Percentiles rank a stretch among this genome's conserved stretches.
phyloP scores from a whole-genome alignment of 2,797 vertebrate genomes.

The Hyperoplus immaculatus region DNA sequence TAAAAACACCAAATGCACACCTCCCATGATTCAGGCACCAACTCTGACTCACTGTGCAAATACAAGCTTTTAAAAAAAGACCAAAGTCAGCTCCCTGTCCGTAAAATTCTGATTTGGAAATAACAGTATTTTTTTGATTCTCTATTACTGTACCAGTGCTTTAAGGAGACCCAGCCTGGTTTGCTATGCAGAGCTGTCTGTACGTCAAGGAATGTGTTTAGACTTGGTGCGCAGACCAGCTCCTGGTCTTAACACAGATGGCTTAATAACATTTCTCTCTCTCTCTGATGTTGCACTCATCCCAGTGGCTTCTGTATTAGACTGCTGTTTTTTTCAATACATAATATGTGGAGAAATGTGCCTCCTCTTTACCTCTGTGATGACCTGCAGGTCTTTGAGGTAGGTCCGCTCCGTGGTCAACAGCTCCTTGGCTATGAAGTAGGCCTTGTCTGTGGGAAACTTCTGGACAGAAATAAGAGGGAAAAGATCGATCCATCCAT shows the following conservation, averaged over 20 bases:
- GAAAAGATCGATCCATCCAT: constrained; percentile 22
- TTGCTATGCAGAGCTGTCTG: not conserved
- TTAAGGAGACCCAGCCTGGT: constrained; percentile 10
- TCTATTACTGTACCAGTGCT: not conserved
- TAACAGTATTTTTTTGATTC: constrained; percentile 20
- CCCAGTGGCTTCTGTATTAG: not conserved
- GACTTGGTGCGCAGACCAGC: constrained; percentile 4
- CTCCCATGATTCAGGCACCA: not conserved
- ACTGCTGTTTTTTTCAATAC: not conserved
- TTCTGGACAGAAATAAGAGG: constrained; percentile 85
- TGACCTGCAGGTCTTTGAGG: constrained; percentile 97
- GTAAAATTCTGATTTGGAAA: constrained; percentile 16
- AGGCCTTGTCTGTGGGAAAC: constrained; percentile 95
- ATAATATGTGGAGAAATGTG: not conserved
- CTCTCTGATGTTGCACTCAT: not conserved
- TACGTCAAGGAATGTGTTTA: constrained; percentile 20
- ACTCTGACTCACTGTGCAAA: constrained; percentile 33
- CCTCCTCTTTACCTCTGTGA: constrained; percentile 89
- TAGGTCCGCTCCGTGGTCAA: constrained; percentile 95
- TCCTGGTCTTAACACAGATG: constrained; percentile 8
- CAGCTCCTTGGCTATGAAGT: constrained; percentile 96
- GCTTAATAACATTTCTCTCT: not conserved
- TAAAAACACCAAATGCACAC: constrained; percentile 23
- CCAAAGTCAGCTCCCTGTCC: constrained; percentile 7
- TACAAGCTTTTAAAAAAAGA: constrained; percentile 11